Evolutionary conservation across 2,797 vertebrate species (phyloP).

Genomic region (Heteromormyrus szaboi): DNA sequence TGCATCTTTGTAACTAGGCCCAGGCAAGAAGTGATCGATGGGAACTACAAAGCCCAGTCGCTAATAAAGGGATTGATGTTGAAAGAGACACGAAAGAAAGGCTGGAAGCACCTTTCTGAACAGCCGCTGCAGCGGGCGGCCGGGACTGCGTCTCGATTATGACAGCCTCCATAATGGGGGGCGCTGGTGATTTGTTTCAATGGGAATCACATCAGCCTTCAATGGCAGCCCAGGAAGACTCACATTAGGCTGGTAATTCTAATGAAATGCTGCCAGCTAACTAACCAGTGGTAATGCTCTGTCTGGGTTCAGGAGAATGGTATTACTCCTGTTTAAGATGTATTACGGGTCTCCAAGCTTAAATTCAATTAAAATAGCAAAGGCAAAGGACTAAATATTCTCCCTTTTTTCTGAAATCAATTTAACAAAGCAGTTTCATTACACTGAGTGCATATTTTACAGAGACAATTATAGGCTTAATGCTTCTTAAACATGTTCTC

Average conservation of each 20-base stretch:
- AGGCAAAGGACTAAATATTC: constrained; percentile 48
- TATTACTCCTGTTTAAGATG: constrained; percentile 33
- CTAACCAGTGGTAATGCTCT: constrained; percentile 48
- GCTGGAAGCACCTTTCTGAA: not conserved
- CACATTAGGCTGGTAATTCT: constrained; percentile 64
- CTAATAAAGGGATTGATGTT: not conserved
- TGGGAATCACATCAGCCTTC: constrained; percentile 49
- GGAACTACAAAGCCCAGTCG: not conserved
- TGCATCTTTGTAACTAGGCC: not conserved
- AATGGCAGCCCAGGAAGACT: constrained; percentile 51
- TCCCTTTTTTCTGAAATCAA: constrained; percentile 56
- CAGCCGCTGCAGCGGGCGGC: not conserved
- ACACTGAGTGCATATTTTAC: constrained; percentile 56
- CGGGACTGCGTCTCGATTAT: not conserved
- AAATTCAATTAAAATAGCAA: constrained; percentile 57
- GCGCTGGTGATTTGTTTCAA: constrained; percentile 9
- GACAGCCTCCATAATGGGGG: not conserved
- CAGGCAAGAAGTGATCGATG: not conserved
- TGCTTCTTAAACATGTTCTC: constrained; percentile 52
- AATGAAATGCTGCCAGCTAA: constrained; percentile 61
- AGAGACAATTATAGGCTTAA: constrained; percentile 59
- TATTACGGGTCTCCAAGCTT: constrained; percentile 43
- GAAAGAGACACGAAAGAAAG: not conserved
- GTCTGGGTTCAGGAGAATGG: constrained; percentile 30
- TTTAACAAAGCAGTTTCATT: constrained; percentile 58